A percentile compares a stretch with the other conserved stretches of the same genome.
Conservation (phyloP, 1,140 invertebrate genomes). For the Pogonomyrmex barbatus region DNA sequence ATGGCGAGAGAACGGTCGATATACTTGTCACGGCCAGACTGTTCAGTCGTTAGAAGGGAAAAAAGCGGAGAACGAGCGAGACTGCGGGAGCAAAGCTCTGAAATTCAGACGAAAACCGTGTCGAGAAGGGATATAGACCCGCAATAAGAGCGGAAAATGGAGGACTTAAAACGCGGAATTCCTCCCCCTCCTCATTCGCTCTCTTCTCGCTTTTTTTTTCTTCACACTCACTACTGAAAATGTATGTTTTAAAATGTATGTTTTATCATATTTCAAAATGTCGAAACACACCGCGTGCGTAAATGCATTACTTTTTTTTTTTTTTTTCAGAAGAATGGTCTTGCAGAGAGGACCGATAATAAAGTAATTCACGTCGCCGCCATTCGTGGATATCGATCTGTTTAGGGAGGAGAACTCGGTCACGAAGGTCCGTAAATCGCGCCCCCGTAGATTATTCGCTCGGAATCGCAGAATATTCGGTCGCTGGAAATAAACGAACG, state of each 20-base stretch:
- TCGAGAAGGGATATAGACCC: conserved; percentile 55
- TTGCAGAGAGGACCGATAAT: conserved; percentile 41
- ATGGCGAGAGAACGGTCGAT: conserved; percentile 62
- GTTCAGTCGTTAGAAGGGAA: conserved; percentile 56
- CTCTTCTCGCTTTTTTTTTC: conserved; percentile 1
- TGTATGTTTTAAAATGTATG: conserved; percentile 27
- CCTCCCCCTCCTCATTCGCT: conserved; percentile 33
- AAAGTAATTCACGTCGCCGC: conserved; percentile 60
- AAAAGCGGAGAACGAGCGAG: conserved; percentile 36
- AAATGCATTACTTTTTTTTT: conserved; percentile 19
- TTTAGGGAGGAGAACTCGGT: conserved; percentile 59
- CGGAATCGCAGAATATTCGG: conserved; percentile 71
- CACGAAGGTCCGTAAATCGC: conserved; percentile 60
- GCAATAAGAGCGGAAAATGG: conserved; percentile 59
- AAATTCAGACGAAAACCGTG: conserved; percentile 56
- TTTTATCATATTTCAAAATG: conserved; percentile 38
- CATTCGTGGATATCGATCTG: conserved; percentile 59
- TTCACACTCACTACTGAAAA: neutral
- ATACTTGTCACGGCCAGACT: conserved; percentile 68
- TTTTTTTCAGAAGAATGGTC: conserved; percentile 11
- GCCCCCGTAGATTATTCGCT: conserved; percentile 68
- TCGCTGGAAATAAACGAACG: conserved; percentile 67
- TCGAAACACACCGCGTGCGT: neutral
- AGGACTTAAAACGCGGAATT: conserved; percentile 56
- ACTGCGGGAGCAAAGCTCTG: conserved; percentile 43